Conservation (phyloP, 2,113 vertebrate genomes). For the Amphilophus citrinellus region DNA sequence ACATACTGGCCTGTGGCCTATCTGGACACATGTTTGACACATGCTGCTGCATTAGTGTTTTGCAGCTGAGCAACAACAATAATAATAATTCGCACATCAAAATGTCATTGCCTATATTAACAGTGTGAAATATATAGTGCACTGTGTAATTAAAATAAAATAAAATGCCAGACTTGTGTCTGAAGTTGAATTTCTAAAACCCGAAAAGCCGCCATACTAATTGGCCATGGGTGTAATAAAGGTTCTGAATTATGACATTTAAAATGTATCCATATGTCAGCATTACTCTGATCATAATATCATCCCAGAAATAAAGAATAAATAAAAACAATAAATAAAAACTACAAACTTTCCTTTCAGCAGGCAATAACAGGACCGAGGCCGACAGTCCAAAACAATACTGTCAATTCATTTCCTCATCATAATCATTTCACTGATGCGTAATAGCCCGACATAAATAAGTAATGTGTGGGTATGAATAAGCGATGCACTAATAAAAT, state of each 20-base stretch:
- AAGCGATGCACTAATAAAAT: conserved; percentile 41
- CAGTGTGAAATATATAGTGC: not conserved
- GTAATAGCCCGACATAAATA: conserved; percentile 54
- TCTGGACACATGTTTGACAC: conserved; percentile 47
- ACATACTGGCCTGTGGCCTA: conserved; percentile 47
- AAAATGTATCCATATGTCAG: conserved; percentile 25
- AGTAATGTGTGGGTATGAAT: conserved; percentile 57
- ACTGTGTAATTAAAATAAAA: not conserved
- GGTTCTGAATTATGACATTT: not conserved
- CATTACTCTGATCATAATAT: not conserved
- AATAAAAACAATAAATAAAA: conserved; percentile 20
- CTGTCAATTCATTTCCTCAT: conserved; percentile 41
- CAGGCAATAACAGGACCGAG: conserved; percentile 8
- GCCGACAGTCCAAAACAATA: conserved; percentile 49
- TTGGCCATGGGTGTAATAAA: not conserved
- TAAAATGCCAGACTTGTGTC: not conserved
- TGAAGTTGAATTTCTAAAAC: conserved; percentile 5
- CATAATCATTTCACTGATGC: conserved; percentile 41
- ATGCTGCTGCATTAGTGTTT: conserved; percentile 46
- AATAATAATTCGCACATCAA: conserved; percentile 47
- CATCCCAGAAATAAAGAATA: conserved; percentile 7
- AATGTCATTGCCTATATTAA: conserved; percentile 18
- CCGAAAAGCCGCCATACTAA: not conserved
- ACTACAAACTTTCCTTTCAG: conserved; percentile 26
- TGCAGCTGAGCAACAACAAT: conserved; percentile 35